A percentile compares a stretch with the other conserved stretches of the same genome.
phyloP scores from a whole-genome alignment of 2,888 invertebrate species.

The Pogonocherus hispidulus region DNA sequence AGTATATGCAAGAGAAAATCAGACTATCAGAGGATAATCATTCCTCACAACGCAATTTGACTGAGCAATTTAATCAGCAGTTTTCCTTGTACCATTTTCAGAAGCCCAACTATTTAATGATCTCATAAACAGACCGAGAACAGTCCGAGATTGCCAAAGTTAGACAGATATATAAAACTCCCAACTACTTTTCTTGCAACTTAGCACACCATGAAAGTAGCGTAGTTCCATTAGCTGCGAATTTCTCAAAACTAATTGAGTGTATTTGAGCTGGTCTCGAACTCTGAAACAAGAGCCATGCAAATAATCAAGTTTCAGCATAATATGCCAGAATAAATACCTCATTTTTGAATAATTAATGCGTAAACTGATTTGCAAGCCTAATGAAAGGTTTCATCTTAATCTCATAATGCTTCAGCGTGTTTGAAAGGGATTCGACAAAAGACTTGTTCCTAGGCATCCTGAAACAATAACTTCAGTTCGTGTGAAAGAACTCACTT shows the following conservation, averaged over 20 bases:
- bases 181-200: slow-evolving; percentile 1
- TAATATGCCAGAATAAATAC: slow-evolving; percentile 53
- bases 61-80: slow-evolving; percentile 2
- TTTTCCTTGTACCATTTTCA: not conserved
- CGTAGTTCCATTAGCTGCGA: slow-evolving; percentile 15
- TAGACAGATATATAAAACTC: slow-evolving; percentile 6
- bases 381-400: slow-evolving; percentile 51
- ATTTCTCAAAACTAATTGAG: slow-evolving; percentile 33
- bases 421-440: slow-evolving; percentile 28
- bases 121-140: slow-evolving; percentile 1
- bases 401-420: slow-evolving; percentile 47
- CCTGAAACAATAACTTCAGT: slow-evolving; percentile 6
- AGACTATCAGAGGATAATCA: not conserved
- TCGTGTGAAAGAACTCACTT: not conserved
- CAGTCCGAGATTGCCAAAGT: slow-evolving; percentile 1
- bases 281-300: slow-evolving; percentile 36
- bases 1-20: not conserved
- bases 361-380: slow-evolving; percentile 50
- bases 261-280: slow-evolving; percentile 6
- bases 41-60: slow-evolving; percentile 2
- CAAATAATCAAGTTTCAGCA: slow-evolving; percentile 43
- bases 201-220: slow-evolving; percentile 15
- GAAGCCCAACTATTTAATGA: not conserved
- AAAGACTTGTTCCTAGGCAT: not conserved
- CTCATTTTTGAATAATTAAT: slow-evolving; percentile 55